A percentile compares a stretch with the other conserved stretches of the same genome.
These are phyloP conservation scores for Anarhynchus alexandrinus DNA, from an alignment of 2,113 vertebrate genomes.

Conservation along the genomic window DNA sequence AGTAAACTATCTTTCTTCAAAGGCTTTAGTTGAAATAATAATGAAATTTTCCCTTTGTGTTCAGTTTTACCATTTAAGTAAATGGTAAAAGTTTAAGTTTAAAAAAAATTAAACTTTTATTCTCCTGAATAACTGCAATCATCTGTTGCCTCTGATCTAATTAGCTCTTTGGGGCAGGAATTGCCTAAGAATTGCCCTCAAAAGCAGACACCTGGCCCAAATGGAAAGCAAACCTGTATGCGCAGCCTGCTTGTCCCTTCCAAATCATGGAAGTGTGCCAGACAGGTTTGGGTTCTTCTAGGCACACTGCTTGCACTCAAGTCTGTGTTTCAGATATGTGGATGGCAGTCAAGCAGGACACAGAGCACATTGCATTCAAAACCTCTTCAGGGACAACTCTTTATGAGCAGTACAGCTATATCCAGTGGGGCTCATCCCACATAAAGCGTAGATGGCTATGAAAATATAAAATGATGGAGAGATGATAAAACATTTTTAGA, in stretches of 20 bases:
- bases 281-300: neutral
- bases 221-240: neutral
- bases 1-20: neutral
- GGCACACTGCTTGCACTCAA: neutral
- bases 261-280: neutral
- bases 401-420: neutral
- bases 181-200: neutral
- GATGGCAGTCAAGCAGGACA: neutral
- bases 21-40: neutral
- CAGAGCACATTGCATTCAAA: neutral
- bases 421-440: neutral
- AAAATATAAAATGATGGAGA: neutral
- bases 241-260: neutral
- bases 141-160: neutral
- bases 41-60: neutral
- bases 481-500: neutral
- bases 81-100: neutral
- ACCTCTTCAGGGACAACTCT: neutral
- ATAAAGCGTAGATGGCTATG: neutral
- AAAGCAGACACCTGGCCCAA: neutral
- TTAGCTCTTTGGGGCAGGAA: neutral
- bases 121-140: neutral
- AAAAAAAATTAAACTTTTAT: neutral
- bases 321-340: neutral
- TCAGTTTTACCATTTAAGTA: neutral